Base-by-base conservation (phyloP, 2,888 invertebrate species). In the Tetranychus piercei region DNA sequence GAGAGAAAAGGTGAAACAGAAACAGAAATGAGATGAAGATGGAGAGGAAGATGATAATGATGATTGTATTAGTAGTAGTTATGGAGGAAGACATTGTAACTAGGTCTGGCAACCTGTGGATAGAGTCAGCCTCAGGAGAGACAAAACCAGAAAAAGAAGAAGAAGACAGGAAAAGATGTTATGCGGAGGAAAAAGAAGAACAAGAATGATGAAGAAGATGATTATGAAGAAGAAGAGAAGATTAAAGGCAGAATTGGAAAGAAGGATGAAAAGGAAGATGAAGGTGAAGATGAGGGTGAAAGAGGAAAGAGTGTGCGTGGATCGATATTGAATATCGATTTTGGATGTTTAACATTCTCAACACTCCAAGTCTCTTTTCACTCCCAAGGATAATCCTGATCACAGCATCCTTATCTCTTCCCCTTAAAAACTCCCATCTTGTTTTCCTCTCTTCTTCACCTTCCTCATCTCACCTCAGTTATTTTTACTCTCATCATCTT, bases 1-100 rank as follows among this genome's bases (percentile, higher is more conserved):
- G 69, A 69, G n/a, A 69, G 69, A 69, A n/a, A 67, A 22, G 67
- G n/a, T n/a, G 67, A 23, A 69, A 11, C 11, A 22, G 69, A 20
- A 69, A 8, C 22, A 8, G 23, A 23, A 22, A 11, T 11, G 22
- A 22, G 69, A 69, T 18, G 23, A 11, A 69, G 69, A 69, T 18
- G n/a, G 67, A 67, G 67, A 69, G 11, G 20, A 20, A 69, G 69
- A 67, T 11, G 67, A 67, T 9, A 64, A 20, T 11, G 69, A 69
- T 69, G 69, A 23, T 20, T 69, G 69, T 20, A 69, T 69, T 55
- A 55, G 55, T 55, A 55, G 55, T 55, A 55, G 55, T 55, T 15
- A 55, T 55, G 55, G 55, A 55, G 55, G 55, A 55, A 55, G 55
- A 55, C 55, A 55, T 55, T 55, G 55, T 55, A 55, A 55, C 55